Evolutionary conservation across 2,113 vertebrate genomes (phyloP).

Genomic region (Lepus europaeus): DNA sequence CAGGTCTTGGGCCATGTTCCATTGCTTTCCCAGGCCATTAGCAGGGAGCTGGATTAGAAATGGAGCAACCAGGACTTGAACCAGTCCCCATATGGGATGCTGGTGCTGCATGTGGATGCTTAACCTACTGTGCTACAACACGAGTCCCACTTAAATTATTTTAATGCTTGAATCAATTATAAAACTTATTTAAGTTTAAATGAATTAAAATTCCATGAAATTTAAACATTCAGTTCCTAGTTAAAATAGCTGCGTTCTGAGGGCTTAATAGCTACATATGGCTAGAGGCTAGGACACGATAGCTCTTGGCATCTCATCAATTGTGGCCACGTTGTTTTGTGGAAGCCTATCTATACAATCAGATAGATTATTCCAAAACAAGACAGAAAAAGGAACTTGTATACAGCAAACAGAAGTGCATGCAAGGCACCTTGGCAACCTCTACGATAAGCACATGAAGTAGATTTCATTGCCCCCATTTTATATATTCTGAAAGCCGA

Average conservation of each 20-base stretch:
- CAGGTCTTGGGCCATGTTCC: too few species aligned
- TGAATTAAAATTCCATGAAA: constrained; percentile 37
- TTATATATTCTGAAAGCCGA: neutral
- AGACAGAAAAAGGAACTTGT: neutral
- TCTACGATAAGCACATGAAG: neutral
- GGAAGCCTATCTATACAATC: neutral
- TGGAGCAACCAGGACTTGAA: too few species aligned
- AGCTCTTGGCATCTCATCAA: neutral
- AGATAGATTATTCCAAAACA: neutral
- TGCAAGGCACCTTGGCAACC: neutral
- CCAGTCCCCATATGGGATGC: too few species aligned
- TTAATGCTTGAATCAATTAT: constrained; percentile 9
- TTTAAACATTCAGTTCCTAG: neutral
- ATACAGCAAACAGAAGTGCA: neutral
- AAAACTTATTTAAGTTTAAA: constrained; percentile 17
- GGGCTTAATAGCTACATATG: neutral
- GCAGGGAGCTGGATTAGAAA: too few species aligned
- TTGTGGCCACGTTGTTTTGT: neutral
- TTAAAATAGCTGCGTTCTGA: neutral
- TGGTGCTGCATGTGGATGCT: too few species aligned
- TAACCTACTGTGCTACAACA: too few species aligned
- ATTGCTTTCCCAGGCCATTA: too few species aligned
- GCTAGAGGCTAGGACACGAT: neutral
- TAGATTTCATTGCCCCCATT: neutral
- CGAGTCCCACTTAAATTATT: too few species aligned